A percentile compares a stretch with the other conserved stretches of the same genome.
Evolutionary conservation across 2,113 vertebrate genomes (phyloP).

Genomic region (Podiceps cristatus): DNA sequence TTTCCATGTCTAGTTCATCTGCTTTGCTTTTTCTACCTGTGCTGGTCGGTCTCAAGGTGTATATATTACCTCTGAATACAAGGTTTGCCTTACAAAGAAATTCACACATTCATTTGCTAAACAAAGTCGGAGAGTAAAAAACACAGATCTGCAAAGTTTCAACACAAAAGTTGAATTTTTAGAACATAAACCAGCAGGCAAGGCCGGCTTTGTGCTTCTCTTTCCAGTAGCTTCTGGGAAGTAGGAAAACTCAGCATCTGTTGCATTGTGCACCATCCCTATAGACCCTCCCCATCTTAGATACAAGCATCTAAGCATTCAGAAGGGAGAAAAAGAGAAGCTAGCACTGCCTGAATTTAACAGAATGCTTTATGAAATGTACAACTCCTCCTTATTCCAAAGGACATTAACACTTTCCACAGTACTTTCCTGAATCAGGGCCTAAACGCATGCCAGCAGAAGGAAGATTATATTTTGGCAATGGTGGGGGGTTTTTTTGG

Average conservation of each 20-base stretch:
- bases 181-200: background rate
- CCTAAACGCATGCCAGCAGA: constrained; percentile 6
- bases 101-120: background rate
- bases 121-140: background rate
- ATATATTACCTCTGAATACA: background rate
- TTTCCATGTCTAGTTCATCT: background rate
- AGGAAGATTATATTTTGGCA: constrained; percentile 8
- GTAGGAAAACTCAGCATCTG: background rate
- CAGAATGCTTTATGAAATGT: background rate
- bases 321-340: background rate
- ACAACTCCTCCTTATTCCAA: background rate
- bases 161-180: background rate
- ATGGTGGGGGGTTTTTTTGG: no score
- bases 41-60: background rate
- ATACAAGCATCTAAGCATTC: background rate
- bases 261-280: background rate
- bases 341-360: background rate
- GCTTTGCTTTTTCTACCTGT: background rate
- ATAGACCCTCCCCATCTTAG: accelerated
- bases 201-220: background rate
- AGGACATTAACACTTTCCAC: constrained; percentile 22
- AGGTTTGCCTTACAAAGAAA: background rate
- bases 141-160: background rate
- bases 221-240: background rate
- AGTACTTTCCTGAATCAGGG: background rate